Evolutionary conservation across 2,113 vertebrate species (phyloP), one percentile per base, ranked within the genome.

Genomic region (Leptobrachium leishanense): DNA sequence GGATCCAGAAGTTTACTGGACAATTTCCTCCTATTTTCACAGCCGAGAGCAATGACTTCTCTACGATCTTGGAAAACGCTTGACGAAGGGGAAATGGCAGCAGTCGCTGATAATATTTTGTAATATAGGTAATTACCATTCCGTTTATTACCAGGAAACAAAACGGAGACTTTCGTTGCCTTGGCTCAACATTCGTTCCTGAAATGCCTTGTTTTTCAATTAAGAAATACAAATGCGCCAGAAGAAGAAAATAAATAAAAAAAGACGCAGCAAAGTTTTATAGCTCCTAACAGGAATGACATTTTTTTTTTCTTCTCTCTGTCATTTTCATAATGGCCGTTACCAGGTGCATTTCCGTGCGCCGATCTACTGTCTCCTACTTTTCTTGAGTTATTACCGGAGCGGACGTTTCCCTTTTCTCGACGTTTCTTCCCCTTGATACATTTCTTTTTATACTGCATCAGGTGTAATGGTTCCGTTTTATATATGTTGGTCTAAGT

Each of bases 101-200:
- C 70, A 31, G 41, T 79, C 67, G 44, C 73, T n/a, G n/a, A 41
- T 73, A 9, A 44, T 46, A 53, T 57, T 73, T 41, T 73, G 77
- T 73, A 73, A 79, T 73, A 62, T 44, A 64, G 62, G 72, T 79
- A 79, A 79, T 79, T 79, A 72, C 70, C 69, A 57, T 79, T 31
- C 70, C 13, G 77, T 73, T 66, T 59, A 73, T 69, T 20, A 71
- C 41, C 69, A 67, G 73, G 70, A 72, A 57, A 39, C 77, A 43
- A 63, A 64, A 53, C 41, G 55, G 64, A 46, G 57, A 73, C 73
- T 31, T 31, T 71, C 41, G 31, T 46, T 79, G 77, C 73, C 70
- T 67, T 79, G 70, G 77, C 62, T 79, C 70, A 79, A 79, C 77
- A 79, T 73, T 79, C 77, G 73, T 79, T 79, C 73, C 67, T 79